Evolutionary conservation across 2,113 vertebrate species (phyloP).

Genomic region (Antennarius striatus): DNA sequence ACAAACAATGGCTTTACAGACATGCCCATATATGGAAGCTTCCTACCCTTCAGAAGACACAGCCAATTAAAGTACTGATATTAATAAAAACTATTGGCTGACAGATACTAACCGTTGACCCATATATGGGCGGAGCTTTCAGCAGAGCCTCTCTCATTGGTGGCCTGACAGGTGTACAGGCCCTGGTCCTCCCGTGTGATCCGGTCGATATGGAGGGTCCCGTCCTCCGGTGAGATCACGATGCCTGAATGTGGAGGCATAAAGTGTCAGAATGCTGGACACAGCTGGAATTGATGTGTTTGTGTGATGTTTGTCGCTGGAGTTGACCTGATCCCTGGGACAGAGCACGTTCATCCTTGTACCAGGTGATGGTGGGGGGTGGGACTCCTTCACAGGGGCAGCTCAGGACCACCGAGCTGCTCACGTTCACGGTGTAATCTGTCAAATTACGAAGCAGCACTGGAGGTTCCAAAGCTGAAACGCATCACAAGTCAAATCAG

Average conservation of each 20-base stretch:
- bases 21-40: slow-evolving; percentile 44
- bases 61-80: slow-evolving; percentile 13
- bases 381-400: slow-evolving; percentile 86
- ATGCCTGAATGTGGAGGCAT: slow-evolving; percentile 79
- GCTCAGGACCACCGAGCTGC: slow-evolving; percentile 85
- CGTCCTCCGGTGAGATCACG: slow-evolving; percentile 84
- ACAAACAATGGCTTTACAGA: slow-evolving; percentile 52
- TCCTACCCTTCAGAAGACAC: slow-evolving; percentile 1
- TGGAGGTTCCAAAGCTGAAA: slow-evolving; percentile 87
- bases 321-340: slow-evolving; percentile 88
- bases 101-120: slow-evolving; percentile 82
- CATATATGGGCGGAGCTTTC: slow-evolving; percentile 88
- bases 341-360: slow-evolving; percentile 87
- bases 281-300: neutral
- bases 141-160: slow-evolving; percentile 87
- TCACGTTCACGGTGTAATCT: slow-evolving; percentile 85
- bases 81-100: neutral
- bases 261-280: neutral
- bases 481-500: neutral
- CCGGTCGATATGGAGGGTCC: slow-evolving; percentile 89
- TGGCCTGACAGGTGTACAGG: slow-evolving; percentile 87
- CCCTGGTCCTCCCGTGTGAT: slow-evolving; percentile 91
- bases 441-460: slow-evolving; percentile 83
- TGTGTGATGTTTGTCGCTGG: fast-evolving
- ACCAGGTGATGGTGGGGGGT: slow-evolving; percentile 88